These are phyloP conservation scores for Acrobasis repandana DNA, from an alignment of 2,888 invertebrate species.

Conservation along the genomic window DNA sequence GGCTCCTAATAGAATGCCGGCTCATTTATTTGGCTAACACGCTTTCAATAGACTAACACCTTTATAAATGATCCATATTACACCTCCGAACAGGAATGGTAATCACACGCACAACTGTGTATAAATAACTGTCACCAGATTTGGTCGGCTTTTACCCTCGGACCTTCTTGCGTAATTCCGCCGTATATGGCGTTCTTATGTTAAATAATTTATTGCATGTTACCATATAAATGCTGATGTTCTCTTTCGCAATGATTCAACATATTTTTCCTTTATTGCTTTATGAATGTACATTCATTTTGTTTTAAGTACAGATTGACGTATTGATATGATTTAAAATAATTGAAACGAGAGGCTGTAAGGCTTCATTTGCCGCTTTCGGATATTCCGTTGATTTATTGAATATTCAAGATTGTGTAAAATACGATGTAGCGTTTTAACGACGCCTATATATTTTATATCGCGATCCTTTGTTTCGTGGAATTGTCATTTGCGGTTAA, in stretches of 20 bases:
- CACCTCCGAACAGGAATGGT: conserved; percentile 37
- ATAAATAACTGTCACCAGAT: conserved; percentile 53
- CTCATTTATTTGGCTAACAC: conserved; percentile 43
- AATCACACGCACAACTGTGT: conserved; percentile 34
- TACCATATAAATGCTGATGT: conserved; percentile 19
- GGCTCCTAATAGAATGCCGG: conserved; percentile 39
- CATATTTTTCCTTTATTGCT: conserved; percentile 14
- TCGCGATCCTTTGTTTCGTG: neutral
- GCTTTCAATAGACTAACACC: conserved; percentile 23
- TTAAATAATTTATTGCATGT: conserved; percentile 17
- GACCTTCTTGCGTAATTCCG: conserved; percentile 20
- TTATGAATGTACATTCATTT: conserved; percentile 13
- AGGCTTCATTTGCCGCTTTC: conserved; percentile 11
- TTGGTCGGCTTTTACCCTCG: conserved; percentile 32
- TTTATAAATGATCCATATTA: conserved; percentile 23
- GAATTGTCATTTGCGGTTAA: neutral
- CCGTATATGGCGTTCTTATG: conserved; percentile 17
- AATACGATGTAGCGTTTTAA: conserved; percentile 8
- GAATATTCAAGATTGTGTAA: conserved; percentile 9
- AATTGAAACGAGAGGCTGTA: conserved; percentile 16
- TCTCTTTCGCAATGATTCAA: conserved; percentile 14
- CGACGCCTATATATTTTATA: conserved; percentile 10
- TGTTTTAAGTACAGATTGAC: conserved; percentile 17
- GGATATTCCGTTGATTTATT: conserved; percentile 4
- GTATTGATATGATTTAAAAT: conserved; percentile 16